Base-by-base conservation (phyloP, 2,888 invertebrate species). In the Gerris lacustris region DNA sequence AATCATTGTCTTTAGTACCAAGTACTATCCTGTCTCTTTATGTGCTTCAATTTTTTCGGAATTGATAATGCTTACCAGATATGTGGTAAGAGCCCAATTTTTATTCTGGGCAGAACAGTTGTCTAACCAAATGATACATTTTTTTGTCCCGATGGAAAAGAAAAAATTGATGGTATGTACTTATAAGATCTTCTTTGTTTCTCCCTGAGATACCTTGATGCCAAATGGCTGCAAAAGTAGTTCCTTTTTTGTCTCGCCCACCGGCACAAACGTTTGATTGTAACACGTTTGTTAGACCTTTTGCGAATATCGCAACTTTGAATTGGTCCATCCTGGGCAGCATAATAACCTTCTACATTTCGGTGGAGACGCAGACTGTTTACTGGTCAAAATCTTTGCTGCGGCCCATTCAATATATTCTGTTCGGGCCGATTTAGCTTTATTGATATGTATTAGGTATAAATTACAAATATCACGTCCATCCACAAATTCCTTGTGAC, bases 271-370 rank as follows among this genome's bases (percentile, higher is more conserved):
- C 44, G 72, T 76, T 73, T 76, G 72, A 68, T 76, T 76, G 66
- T 70, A 77, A 9, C 70, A 74, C 62, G n/a, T n/a, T n/a, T n/a
- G 75, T 72, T 43, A 75, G 69, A 62, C 75, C 68, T 70, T 69
- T 72, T 11, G 55, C 67, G 70, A 77, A 77, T 44, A 76, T 69
- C 18, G 73, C 74, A 15, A 55, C 18, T 69, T 76, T 75, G 66
- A 76, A 75, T 70, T 69, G 74, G 6, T 76, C 76, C 76, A 78
- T 77, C 15, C 76, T 76, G 44, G 77, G 76, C 63, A 75, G 66
- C 72, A 78, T 71, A 17, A 73, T 78, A 18, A 73, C 66, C 47
- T 73, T 73, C 67, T 73, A 66, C 64, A 73, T n/a, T 31, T 69
- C 69, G 6, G 69, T 62, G 55, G 55, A 44, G 69, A 55, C 45